phyloP scores from a whole-genome alignment of 2,113 vertebrate genomes.

The Eretmochelys imbricata region DNA sequence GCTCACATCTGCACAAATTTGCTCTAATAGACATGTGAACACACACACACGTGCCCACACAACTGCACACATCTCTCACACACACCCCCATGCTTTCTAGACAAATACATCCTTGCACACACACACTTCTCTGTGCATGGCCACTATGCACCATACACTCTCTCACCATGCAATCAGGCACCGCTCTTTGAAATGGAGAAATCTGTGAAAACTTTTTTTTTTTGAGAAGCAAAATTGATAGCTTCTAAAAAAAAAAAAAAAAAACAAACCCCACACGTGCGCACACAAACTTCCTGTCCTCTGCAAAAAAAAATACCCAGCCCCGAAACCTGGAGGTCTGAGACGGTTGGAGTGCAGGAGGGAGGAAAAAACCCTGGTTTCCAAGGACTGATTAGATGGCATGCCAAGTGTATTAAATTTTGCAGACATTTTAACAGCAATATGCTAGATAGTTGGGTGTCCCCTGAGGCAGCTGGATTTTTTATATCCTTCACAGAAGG shows the following conservation, averaged over 20 bases:
- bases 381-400: constrained; percentile 89
- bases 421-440: constrained; percentile 95
- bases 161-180: neutral
- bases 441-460: constrained; percentile 92
- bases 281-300: constrained; percentile 16
- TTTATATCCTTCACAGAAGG: constrained; percentile 98
- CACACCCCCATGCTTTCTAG: neutral
- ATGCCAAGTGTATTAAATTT: constrained; percentile 92
- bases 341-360: constrained; percentile 28
- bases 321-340: constrained; percentile 44
- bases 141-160: neutral
- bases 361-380: constrained; percentile 75
- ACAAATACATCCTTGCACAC: rapidly evolving
- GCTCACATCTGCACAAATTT: neutral
- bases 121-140: rapidly evolving
- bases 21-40: neutral
- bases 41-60: too few species aligned
- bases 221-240: constrained; percentile 4
- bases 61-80: neutral
- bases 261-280: neutral
- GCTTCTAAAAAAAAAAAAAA: neutral
- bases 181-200: neutral
- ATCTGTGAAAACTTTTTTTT: constrained; percentile 19
- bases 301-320: neutral
- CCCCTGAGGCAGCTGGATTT: constrained; percentile 93